These are phyloP conservation scores for Hucho hucho DNA, from an alignment of 2,113 vertebrate genomes.

Conservation along the genomic window DNA sequence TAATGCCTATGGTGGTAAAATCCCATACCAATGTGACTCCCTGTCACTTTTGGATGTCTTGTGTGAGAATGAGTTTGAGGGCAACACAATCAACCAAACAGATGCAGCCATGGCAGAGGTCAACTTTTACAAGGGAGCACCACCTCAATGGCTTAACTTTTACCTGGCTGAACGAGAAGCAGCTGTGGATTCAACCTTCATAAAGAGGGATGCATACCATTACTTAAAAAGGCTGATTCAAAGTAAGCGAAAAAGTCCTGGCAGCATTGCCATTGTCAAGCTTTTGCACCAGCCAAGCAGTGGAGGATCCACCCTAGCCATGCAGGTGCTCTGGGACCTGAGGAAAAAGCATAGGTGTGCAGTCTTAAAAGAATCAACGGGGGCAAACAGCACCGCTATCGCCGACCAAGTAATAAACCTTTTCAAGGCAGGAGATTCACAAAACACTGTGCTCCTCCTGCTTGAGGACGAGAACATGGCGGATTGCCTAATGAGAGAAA, in stretches of 20 bases:
- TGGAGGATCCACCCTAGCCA: background rate
- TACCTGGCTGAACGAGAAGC: constrained; percentile 19
- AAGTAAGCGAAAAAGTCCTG: background rate
- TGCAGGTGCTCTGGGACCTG: background rate
- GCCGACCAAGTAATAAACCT: too few species aligned
- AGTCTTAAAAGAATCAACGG: background rate
- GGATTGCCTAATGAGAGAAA: background rate
- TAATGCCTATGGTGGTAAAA: background rate
- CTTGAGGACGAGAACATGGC: background rate
- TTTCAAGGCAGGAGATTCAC: background rate
- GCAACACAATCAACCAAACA: background rate
- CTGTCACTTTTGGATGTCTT: background rate
- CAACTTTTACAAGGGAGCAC: constrained; percentile 36
- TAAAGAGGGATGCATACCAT: background rate
- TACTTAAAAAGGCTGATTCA: background rate
- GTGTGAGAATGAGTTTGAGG: background rate
- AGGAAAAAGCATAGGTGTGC: background rate
- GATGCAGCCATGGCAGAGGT: background rate
- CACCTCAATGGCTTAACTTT: constrained; percentile 44
- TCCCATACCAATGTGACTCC: background rate
- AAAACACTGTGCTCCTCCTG: background rate
- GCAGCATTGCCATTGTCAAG: too few species aligned
- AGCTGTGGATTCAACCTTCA: background rate
- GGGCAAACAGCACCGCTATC: background rate
- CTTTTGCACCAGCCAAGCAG: too few species aligned